Base-by-base conservation (phyloP, 2,888 invertebrate genomes). In the Mesoligia furuncula region DNA sequence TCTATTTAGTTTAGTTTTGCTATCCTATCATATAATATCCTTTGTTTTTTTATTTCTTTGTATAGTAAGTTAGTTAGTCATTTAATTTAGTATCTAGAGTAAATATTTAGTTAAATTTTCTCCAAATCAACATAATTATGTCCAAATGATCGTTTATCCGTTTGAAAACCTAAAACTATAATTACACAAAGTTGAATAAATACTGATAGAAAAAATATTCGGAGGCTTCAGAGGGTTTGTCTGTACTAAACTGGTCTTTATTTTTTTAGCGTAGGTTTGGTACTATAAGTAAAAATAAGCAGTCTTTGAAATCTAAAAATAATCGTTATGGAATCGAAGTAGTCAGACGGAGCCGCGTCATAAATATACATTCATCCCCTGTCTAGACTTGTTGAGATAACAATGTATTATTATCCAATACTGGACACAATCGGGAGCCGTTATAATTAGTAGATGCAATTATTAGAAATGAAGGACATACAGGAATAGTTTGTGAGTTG, bases 391-490 rank as follows among this genome's bases (percentile, higher is more conserved):
- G 68, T 61, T 61, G 15, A 42, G 84, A 85, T 81, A 87, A 73
- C 75, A 81, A 75, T 78, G 70, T 79, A 80, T 78, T 82, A 79
- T 80, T 83, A 84, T 78, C 73, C 69, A 79, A 81, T 79, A 77
- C 57, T 73, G 62, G 68, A 61, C 68, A 69, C 74, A 83, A 80
- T 82, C 73, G 15, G 51, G 57, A 39, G 17, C 39, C 57, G 70
- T 81, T 82, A 80, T 82, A 81, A 84, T 85, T 86, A 85, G 83
- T 81, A 84, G 84, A 80, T 71, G 57, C 51, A 75, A 80, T 76
- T 80, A 84, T 79, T 81, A 77, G 74, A 74, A 84, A 84, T 81
- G 87, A 88, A 88, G 88, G 89, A 78, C 88, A 87, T 77, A 83
- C 80, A 70, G 61, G 73, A 80, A 84, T 79, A 81, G 81, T 79